A percentile compares a stretch with the other conserved stretches of the same genome.
These are phyloP conservation scores for Vultur gryphus DNA, from an alignment of 2,797 vertebrate genomes.

Conservation along the genomic window DNA sequence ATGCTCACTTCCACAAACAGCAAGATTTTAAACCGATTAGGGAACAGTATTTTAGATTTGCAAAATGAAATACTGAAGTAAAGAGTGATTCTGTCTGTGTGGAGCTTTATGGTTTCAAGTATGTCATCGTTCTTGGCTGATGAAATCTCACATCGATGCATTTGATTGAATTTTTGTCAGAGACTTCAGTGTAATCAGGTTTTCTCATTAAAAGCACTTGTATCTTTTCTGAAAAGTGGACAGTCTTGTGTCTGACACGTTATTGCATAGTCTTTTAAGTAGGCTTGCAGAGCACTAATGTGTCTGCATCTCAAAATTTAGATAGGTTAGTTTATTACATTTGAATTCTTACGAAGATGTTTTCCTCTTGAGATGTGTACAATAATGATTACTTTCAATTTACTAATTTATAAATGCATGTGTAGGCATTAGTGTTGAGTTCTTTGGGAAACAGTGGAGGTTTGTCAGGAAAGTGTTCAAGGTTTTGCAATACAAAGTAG, in stretches of 20 bases:
- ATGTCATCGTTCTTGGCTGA: neutral
- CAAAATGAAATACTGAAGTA: neutral
- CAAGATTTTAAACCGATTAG: neutral
- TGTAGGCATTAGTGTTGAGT: neutral
- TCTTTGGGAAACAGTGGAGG: slow-evolving; percentile 40
- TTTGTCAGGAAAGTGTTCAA: slow-evolving; percentile 38
- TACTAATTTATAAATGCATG: neutral
- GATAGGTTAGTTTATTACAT: neutral
- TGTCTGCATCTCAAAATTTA: neutral
- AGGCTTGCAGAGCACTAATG: neutral
- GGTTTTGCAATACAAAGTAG: slow-evolving; percentile 56
- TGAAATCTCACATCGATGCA: neutral
- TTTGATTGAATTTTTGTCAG: neutral
- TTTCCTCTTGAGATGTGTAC: neutral
- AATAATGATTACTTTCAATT: neutral
- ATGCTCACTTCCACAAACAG: neutral
- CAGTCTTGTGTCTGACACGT: neutral
- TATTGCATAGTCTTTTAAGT: neutral
- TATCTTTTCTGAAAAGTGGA: neutral
- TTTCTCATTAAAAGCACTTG: neutral
- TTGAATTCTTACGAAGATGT: neutral
- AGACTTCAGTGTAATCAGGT: neutral
- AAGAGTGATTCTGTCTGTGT: neutral
- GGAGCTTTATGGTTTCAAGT: neutral
- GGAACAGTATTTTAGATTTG: neutral